Evolutionary conservation across 1,140 invertebrate species (phyloP).

Genomic region (Stenopsyche tienmushanensis): DNA sequence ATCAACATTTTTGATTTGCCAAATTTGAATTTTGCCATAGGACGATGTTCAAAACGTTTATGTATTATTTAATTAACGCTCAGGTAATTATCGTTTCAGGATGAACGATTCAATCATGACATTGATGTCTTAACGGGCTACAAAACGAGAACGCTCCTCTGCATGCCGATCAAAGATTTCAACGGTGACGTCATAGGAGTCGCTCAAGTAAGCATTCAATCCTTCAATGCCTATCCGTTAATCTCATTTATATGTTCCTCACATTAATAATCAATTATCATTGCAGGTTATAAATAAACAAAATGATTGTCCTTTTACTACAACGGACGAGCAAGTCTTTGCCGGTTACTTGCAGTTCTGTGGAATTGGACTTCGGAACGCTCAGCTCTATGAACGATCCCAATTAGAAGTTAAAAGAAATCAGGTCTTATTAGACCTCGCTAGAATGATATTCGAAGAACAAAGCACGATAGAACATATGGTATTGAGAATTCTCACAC

Average conservation of each 20-base stretch:
- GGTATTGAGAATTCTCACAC: slow-evolving; percentile 90
- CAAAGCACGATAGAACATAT: slow-evolving; percentile 95
- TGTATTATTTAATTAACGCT: no score
- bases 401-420: slow-evolving; percentile 93
- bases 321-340: slow-evolving; percentile 89
- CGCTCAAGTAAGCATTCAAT: slow-evolving; percentile 70
- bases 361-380: slow-evolving; percentile 91
- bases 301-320: slow-evolving; percentile 74
- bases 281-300: slow-evolving; percentile 90
- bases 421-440: slow-evolving; percentile 91
- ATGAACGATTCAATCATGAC: slow-evolving; percentile 88
- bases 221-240: background rate
- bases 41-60: no score
- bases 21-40: no score
- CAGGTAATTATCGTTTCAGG: slow-evolving; percentile 61
- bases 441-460: slow-evolving; percentile 95
- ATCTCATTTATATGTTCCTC: background rate
- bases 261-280: no score
- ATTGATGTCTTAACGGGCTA: slow-evolving; percentile 92
- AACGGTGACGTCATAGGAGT: slow-evolving; percentile 94
- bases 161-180: slow-evolving; percentile 95
- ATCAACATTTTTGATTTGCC: no score
- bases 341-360: slow-evolving; percentile 93
- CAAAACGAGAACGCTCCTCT: slow-evolving; percentile 86
- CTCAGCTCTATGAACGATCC: slow-evolving; percentile 91